Evolutionary conservation across 2,113 vertebrate genomes (phyloP), one percentile per base, ranked within the genome.

Genomic region (Desmodus rotundus): DNA sequence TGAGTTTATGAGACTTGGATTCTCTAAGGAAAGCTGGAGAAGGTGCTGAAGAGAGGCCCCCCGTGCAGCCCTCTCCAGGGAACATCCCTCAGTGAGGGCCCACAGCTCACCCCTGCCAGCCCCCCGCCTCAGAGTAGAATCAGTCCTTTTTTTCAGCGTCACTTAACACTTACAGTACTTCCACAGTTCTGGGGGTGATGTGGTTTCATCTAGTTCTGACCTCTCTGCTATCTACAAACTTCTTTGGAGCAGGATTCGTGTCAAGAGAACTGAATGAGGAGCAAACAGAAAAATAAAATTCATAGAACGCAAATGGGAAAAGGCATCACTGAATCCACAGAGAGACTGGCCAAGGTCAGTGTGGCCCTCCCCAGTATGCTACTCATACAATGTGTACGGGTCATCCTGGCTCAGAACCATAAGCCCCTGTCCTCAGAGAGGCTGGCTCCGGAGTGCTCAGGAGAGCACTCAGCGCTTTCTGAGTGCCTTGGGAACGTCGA

Each of bases 281-380:
- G 14, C 45, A 81, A 93, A 95, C 10, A 67, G 74, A 67, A 89
- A 80, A 89, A 54, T 43, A n/a, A 92, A 95, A 95, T 58, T 83
- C 1, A 0, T 67, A 67, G 74, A 65, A 70, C n/a, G 65, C 38
- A 87, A 86, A 33, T 22, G 24, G 43, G 43, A 26, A 36, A 52
- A 22, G n/a, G 87, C 43, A 56, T n/a, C 56, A 20, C 22, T 0
- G 26, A 63, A 26, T 22, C 50, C 52, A 36, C 11, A 26, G 58
- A 77, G 50, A 16, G n/a, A 81, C 4, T 4, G 15, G 26, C 15
- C 9, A 0, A 4, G 7, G 5, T 24, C 33, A 4, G 1, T 0
- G n/a, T 26, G 38, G 7, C 7, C 2, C 1, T 12, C 10, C 5
- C 73, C 5, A 31, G 28, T 3, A 2, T 1, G 43, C 72, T 13